These are phyloP conservation scores for Macrobrachium rosenbergii DNA, from an alignment of 1,140 invertebrate species.

Conservation along the genomic window DNA sequence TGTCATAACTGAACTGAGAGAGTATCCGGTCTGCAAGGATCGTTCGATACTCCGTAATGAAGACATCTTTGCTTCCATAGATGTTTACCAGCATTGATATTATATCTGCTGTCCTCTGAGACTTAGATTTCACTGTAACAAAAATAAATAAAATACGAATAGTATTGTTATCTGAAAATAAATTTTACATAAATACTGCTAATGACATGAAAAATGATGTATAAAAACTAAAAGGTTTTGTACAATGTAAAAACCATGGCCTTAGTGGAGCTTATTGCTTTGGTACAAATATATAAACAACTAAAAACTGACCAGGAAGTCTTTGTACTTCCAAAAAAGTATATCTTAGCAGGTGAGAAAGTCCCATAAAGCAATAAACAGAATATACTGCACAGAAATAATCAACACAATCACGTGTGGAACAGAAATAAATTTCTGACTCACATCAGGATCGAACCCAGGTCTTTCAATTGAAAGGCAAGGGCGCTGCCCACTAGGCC, in stretches of 20 bases:
- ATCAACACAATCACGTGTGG: too few relatives aligned
- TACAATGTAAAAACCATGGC: not conserved
- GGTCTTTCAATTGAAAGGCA: too few relatives aligned
- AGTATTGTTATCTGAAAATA: not conserved
- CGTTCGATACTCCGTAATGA: slow-evolving; percentile 98
- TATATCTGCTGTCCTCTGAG: slow-evolving; percentile 81
- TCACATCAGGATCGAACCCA: too few relatives aligned
- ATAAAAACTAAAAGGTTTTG: not conserved
- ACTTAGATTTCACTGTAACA: slow-evolving; percentile 71
- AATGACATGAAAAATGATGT: not conserved
- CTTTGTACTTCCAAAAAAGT: too few relatives aligned
- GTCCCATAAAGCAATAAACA: not conserved
- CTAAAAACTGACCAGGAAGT: too few relatives aligned
- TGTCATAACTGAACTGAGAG: slow-evolving; percentile 88
- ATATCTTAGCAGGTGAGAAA: too few relatives aligned
- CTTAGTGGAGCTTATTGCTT: not conserved
- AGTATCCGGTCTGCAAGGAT: slow-evolving; percentile 93
- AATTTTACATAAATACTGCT: too few relatives aligned
- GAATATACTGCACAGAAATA: too few relatives aligned
- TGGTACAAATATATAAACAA: not conserved
- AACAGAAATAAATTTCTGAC: too few relatives aligned
- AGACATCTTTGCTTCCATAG: slow-evolving; percentile 98
- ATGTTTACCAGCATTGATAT: slow-evolving; percentile 99
- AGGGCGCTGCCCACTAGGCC: too few relatives aligned
- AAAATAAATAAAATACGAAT: not conserved